Base-by-base conservation (phyloP, 2,888 invertebrate species). In the Tachina fera region DNA sequence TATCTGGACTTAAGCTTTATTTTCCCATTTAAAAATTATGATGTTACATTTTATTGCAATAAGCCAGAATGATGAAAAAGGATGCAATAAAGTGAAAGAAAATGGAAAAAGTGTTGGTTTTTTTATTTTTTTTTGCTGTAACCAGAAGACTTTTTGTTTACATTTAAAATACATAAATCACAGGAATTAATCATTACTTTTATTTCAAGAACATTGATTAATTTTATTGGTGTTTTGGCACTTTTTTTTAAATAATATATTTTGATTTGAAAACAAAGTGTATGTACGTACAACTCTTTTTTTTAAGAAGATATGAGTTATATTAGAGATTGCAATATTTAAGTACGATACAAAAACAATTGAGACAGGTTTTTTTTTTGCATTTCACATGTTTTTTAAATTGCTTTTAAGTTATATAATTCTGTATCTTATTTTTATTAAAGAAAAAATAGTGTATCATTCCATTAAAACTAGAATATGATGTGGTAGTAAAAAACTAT, bases 141-240 rank as follows among this genome's bases (percentile, higher is more conserved):
- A 65, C 13, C 11, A 51, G n/a, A 56, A 72, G 49, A 70, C n/a
- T 67, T 75, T 56, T 83, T 83, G 67, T 82, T 86, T 71, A 49
- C 61, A 53, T 75, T 86, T 71, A 41, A 51, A 60, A 19, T 43
- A n/a, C 76, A 83, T 83, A 86, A 86, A 86, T 86, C 86, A 86
- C 14, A 31, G 41, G 67, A 86, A 86, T 79, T 83, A 71, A 86
- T 86, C 65, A 71, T 47, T 67, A 56, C 0, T n/a, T 65, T 56
- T 58, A 22, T 47, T 65, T 31, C 58, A 51, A 19, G 19, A 63
- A 65, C 56, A 63, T 58, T 77, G 76, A 83, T 77, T 58, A 71
- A 82, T 76, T 58, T 71, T 83, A 43, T 16, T 0, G n/a, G 49
- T 49, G 49, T 49, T 67, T 67, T 67, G 49, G 31, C 49, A n/a